Evolutionary conservation across 2,113 vertebrate species (phyloP).

Genomic region (Rana temporaria): DNA sequence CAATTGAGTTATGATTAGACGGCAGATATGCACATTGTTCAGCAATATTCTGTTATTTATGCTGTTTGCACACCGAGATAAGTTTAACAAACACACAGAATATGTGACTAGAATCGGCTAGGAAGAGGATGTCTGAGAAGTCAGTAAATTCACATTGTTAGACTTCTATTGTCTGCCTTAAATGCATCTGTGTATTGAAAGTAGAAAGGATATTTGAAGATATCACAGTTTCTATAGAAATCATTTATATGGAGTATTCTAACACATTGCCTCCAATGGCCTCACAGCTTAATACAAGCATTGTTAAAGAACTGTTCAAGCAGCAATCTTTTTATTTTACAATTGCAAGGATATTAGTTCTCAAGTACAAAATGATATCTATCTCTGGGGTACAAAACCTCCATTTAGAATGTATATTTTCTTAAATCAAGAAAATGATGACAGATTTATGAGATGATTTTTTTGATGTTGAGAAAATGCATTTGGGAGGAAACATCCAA

Average conservation of each 20-base stretch:
- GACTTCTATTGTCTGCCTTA: constrained; percentile 21
- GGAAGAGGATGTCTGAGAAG: constrained; percentile 69
- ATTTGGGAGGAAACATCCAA: too few relatives aligned
- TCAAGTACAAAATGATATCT: neutral
- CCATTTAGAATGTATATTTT: neutral
- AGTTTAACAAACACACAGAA: constrained; percentile 69
- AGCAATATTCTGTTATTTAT: constrained; percentile 57
- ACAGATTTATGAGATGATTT: neutral
- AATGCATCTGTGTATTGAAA: constrained; percentile 30
- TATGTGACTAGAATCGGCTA: constrained; percentile 69
- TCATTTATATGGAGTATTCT: constrained; percentile 1
- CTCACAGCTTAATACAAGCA: too few relatives aligned
- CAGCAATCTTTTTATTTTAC: neutral
- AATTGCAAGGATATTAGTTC: neutral
- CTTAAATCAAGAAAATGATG: neutral
- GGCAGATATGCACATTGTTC: constrained; percentile 36
- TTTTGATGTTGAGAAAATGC: too few relatives aligned
- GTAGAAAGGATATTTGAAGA: constrained; percentile 21
- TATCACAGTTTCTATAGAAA: constrained; percentile 13
- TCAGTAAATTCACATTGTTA: constrained; percentile 53
- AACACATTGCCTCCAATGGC: constrained; percentile 4
- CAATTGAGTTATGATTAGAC: constrained; percentile 47
- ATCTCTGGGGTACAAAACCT: neutral
- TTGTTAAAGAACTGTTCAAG: neutral
- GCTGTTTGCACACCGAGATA: constrained; percentile 67